phyloP scores from a whole-genome alignment of 2,797 vertebrate genomes.

The Salarias fasciatus region DNA sequence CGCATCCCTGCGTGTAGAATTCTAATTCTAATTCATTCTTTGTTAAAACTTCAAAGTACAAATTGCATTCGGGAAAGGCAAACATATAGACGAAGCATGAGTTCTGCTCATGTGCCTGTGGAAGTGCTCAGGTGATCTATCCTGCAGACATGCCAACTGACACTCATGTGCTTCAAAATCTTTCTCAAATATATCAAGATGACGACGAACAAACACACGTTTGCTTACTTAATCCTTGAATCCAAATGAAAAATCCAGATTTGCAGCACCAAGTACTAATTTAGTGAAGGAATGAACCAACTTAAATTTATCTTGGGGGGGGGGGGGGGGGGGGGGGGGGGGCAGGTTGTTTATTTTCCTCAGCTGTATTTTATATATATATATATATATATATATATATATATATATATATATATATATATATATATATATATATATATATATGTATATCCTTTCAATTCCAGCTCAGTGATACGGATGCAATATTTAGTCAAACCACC shows the following conservation, averaged over 20 bases:
- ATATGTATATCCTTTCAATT: not conserved
- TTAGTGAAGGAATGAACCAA: constrained; percentile 1
- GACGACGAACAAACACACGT: constrained; percentile 22
- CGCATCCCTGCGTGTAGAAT: constrained; percentile 40
- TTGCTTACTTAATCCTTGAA: constrained; percentile 18
- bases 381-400: too few species aligned
- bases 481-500: constrained; percentile 25
- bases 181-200: constrained; percentile 24
- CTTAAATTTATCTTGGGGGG: not conserved
- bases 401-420: too few species aligned
- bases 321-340: not conserved
- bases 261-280: not conserved
- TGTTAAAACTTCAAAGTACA: constrained; percentile 44
- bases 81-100: constrained; percentile 41
- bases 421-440: too few species aligned
- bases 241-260: constrained; percentile 10
- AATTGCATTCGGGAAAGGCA: constrained; percentile 28
- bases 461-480: constrained; percentile 1
- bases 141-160: constrained; percentile 15
- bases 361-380: not conserved
- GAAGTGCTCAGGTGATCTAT: constrained; percentile 28
- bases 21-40: constrained; percentile 45
- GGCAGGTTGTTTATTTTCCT: not conserved
- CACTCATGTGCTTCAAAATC: constrained; percentile 20
- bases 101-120: constrained; percentile 33